phyloP scores from a whole-genome alignment of 2,888 invertebrate genomes.

The Rhabditoides inermis region DNA sequence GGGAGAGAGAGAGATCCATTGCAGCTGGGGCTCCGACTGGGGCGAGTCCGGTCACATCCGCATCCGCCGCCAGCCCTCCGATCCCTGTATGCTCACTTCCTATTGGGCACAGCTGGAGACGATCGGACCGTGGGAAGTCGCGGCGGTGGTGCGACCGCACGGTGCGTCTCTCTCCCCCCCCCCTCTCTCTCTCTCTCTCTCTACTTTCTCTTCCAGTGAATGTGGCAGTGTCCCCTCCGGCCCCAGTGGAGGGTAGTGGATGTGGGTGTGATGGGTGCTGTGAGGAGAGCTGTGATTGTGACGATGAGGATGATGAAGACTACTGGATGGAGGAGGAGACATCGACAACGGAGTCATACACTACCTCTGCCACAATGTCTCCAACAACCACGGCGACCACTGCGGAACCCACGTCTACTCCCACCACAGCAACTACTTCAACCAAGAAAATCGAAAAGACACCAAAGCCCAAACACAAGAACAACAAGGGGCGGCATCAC shows the following conservation, averaged over 20 bases:
- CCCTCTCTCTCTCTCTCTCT: no score
- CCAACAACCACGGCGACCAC: conserved; percentile 1
- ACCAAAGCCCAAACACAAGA: no score
- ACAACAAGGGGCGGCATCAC: no score
- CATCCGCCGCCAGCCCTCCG: conserved; percentile 62
- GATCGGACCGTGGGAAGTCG: conserved; percentile 10
- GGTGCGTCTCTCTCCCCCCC: no score
- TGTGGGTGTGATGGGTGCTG: conserved; percentile 2
- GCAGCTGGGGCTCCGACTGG: conserved; percentile 75
- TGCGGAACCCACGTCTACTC: conserved; percentile 1
- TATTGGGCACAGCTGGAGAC: conserved; percentile 16
- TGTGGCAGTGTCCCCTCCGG: not conserved
- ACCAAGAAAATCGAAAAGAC: not conserved
- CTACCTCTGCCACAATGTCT: no score
- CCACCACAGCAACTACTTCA: conserved; percentile 6
- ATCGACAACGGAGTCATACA: no score
- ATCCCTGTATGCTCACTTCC: conserved; percentile 63
- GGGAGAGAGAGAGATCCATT: no score
- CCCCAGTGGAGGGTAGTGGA: not conserved
- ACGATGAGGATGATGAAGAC: conserved; percentile 11
- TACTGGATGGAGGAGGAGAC: conserved; percentile 3
- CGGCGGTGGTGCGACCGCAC: not conserved
- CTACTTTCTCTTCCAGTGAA: no score
- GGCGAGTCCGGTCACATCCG: conserved; percentile 83
- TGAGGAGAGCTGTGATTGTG: conserved; percentile 9